Evolutionary conservation across 1,140 invertebrate species (phyloP).

Genomic region (Meloidogyne exigua): DNA sequence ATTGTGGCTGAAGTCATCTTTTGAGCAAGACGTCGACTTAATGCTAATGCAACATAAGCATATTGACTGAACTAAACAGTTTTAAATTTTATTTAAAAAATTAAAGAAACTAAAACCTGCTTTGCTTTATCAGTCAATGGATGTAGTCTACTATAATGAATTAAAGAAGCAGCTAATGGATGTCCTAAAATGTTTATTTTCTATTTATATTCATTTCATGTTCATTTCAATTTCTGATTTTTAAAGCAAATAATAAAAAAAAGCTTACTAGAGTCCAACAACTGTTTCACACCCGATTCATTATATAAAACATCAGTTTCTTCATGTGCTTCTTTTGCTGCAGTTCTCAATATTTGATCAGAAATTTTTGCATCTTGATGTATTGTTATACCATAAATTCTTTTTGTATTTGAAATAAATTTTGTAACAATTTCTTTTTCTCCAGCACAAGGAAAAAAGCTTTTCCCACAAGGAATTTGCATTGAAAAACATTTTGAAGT

Average conservation of each 20-base stretch:
- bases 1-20: slow-evolving; percentile 29
- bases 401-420: background rate
- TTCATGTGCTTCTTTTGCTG: slow-evolving; percentile 31
- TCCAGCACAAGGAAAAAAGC: slow-evolving; percentile 33
- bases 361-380: slow-evolving; percentile 18
- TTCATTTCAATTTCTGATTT: background rate
- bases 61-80: slow-evolving; percentile 34
- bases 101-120: background rate
- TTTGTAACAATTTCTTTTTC: background rate
- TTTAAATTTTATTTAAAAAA: slow-evolving; percentile 2
- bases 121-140: slow-evolving; percentile 28
- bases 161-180: slow-evolving; percentile 27
- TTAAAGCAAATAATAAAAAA: background rate
- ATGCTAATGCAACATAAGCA: slow-evolving; percentile 36
- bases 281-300: slow-evolving; percentile 18
- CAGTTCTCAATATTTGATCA: slow-evolving; percentile 18
- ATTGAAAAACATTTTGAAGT: slow-evolving; percentile 6
- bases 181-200: no score
- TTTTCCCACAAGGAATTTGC: slow-evolving; percentile 41
- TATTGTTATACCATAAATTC: background rate
- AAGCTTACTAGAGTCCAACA: slow-evolving; percentile 32
- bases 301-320: slow-evolving; percentile 34
- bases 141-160: slow-evolving; percentile 36
- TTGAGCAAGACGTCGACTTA: slow-evolving; percentile 35
- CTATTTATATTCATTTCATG: background rate